Percentiles rank a stretch among this genome's conserved stretches.
Conservation (phyloP, 2,797 vertebrate genomes). For the Tympanoctomys barrerae region DNA sequence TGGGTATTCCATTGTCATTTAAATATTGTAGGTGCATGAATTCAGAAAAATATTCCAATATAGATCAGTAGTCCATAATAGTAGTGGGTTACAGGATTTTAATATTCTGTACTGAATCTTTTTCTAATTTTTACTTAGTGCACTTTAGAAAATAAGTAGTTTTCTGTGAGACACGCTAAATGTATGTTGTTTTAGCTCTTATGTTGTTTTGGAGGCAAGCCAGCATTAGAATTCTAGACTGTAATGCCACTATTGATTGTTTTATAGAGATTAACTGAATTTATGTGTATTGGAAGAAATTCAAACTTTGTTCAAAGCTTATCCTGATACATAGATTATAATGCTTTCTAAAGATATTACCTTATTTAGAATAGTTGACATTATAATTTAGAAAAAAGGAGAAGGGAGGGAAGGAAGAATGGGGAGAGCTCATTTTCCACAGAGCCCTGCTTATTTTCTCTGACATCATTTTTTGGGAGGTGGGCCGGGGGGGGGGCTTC, state of each 20-base stretch:
- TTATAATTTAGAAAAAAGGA: no score
- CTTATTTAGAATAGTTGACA: background rate
- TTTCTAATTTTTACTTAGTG: conserved; percentile 11
- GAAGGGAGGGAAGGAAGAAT: background rate
- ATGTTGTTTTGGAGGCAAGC: background rate
- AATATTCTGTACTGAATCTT: background rate
- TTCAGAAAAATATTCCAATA: no score
- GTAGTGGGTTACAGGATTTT: background rate
- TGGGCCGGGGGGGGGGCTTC: no score
- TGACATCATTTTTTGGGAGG: no score
- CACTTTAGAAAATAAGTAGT: background rate
- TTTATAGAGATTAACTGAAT: background rate
- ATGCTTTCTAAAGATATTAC: background rate
- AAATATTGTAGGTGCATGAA: no score
- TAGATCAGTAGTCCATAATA: no score
- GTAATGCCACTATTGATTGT: background rate
- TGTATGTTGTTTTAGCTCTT: background rate
- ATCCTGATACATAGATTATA: background rate
- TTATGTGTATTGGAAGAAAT: background rate
- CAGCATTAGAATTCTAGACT: background rate
- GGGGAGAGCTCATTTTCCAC: background rate
- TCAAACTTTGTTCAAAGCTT: conserved; percentile 24
- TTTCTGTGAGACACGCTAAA: background rate
- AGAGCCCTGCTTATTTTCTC: background rate
- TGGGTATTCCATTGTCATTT: no score